Base-by-base conservation (phyloP, 2,797 vertebrate genomes). In the Sebastes minor region DNA sequence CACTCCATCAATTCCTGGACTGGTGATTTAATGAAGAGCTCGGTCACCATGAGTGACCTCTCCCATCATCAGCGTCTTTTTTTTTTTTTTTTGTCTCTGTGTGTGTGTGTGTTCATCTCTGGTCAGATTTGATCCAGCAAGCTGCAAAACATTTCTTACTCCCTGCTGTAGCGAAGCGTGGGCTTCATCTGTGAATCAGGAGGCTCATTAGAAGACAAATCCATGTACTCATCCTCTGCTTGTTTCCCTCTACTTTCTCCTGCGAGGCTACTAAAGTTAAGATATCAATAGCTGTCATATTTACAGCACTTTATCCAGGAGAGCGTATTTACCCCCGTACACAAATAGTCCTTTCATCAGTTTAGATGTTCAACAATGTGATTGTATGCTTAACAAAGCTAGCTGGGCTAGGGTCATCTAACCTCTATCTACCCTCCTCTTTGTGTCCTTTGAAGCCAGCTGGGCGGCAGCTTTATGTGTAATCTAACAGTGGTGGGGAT, bases 1-100 rank as follows among this genome's bases (percentile, higher is more conserved):
- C 63, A 64, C 82, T 74, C 61, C 76, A 81, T 88, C 80, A 85
- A 70, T 93, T 94, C 90, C 86, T 88, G 89, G 88, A 90, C 78
- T 86, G 80, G 86, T 81, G 89, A 93, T 94, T 94, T 95, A 95
- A 95, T 94, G 92, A 94, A 94, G 90, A 93, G 87, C 83, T 68
- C 5, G 80, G 86, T 89, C 79, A 79, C 78, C 64, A 57, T 33
- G 76, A 77, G 60, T 89, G 89, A 92, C 90, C 89, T 83, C 71
- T 76, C 82, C 82, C 86, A 88, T 88, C 76, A 73, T 65, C 63
- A 46, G 42, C 11, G n/a, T 53, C 80, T 52, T 67, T 72, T 27
- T 35, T 16, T 16, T 8, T 8, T 3, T 22, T 23, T 46, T 3
- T 38, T 61, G 4, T 56, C 6, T 22, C 2, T 64, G 52, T 42